These are phyloP conservation scores for Blomia tropicalis DNA, from an alignment of 2,888 invertebrate species.

Conservation along the genomic window DNA sequence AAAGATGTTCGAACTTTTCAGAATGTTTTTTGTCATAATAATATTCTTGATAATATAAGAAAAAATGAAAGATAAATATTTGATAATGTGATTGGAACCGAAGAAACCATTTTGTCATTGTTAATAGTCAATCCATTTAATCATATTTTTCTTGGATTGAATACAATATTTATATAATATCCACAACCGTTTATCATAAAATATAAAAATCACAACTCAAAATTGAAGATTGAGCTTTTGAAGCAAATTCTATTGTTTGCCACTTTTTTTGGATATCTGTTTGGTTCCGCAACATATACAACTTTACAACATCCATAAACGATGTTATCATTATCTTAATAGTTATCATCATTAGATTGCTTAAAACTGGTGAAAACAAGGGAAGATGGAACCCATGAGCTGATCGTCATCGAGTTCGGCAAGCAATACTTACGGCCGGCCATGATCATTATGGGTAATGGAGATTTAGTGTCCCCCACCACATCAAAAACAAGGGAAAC, in stretches of 20 bases:
- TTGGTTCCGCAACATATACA: too few species aligned
- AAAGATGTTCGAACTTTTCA: neutral
- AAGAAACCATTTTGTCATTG: too few species aligned
- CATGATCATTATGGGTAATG: neutral
- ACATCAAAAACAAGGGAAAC: too few species aligned
- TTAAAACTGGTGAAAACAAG: too few species aligned
- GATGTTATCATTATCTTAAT: neutral
- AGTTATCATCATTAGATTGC: neutral
- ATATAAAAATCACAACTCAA: neutral
- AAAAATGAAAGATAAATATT: neutral
- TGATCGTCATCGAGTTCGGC: neutral
- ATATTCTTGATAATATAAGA: neutral
- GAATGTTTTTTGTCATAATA: neutral
- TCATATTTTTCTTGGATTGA: too few species aligned
- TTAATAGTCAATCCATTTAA: too few species aligned
- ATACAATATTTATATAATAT: neutral
- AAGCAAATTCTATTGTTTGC: neutral
- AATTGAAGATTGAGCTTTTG: neutral
- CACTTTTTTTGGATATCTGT: neutral
- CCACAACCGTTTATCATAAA: too few species aligned
- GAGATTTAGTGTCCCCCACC: neutral
- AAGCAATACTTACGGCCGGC: neutral
- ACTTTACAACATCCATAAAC: too few species aligned
- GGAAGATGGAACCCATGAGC: too few species aligned
- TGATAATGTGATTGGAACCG: too few species aligned